A percentile compares a stretch with the other conserved stretches of the same genome.
Conservation (phyloP, 2,797 vertebrate genomes). For the Rhynchotus rufescens region DNA sequence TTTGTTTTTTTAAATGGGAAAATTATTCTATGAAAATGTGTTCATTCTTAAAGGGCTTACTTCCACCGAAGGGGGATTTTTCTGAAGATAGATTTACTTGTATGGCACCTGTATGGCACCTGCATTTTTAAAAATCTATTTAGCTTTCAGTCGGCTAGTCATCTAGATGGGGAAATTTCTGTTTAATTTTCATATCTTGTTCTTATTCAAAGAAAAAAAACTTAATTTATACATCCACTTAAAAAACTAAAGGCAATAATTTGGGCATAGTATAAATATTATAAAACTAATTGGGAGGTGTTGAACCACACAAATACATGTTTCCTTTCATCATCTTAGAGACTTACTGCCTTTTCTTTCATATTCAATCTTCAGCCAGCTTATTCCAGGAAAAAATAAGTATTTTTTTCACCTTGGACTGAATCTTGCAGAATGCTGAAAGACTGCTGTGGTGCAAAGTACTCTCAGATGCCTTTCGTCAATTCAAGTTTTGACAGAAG, state of each 20-base stretch:
- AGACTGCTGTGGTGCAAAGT: background rate
- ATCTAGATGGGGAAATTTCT: background rate
- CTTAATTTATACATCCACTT: background rate
- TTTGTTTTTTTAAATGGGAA: background rate
- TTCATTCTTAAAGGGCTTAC: background rate
- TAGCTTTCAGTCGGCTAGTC: background rate
- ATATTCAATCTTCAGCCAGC: background rate
- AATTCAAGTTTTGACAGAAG: slow-evolving; percentile 13
- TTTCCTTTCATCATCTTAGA: background rate
- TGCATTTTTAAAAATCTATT: background rate
- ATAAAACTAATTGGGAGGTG: background rate
- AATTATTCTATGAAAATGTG: background rate
- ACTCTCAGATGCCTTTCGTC: slow-evolving; percentile 39
- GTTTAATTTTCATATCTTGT: background rate
- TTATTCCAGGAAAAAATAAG: background rate
- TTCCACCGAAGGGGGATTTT: background rate
- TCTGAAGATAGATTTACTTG: background rate
- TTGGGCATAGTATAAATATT: background rate
- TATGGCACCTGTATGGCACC: no score
- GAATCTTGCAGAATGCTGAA: background rate
- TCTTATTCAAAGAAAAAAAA: background rate
- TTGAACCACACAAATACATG: background rate
- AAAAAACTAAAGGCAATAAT: background rate
- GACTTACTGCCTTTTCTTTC: slow-evolving; percentile 13
- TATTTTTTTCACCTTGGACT: background rate